Evolutionary conservation across 30 jellyfish, hydroid and myxozoan species (phyloP), one percentile per base, ranked within the genome.

Genomic region (Pelagia noctiluca): DNA sequence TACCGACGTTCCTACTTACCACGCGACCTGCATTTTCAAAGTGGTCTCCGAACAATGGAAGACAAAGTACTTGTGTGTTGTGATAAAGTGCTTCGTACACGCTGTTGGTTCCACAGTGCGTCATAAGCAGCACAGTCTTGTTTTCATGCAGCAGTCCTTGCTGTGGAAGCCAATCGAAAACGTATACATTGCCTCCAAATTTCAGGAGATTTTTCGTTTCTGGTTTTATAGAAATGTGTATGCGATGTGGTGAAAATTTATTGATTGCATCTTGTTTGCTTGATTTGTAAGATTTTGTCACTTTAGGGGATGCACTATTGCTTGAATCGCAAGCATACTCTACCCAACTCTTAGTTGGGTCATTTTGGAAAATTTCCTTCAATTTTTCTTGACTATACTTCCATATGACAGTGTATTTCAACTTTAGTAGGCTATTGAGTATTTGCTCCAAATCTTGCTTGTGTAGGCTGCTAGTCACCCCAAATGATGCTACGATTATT

Each of bases 21-120:
- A 86, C 81, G 16, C 86, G 80, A 4, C 90, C 96, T 0, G 96
- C 96, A 48, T 50, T 65, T 65, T 77, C 89, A 62, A 78, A 87
- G 63, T 87, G 96, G 53, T 87, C 96, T 1, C 96, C 96, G 38
- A 77, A 87, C 62, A 87, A 54, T 16, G 96, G 96, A 37, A 87
- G 52, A 68, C 96, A 87, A 1, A 87, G 29, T 34, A 77, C 84
- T 7, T 53, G 83, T 0, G 87, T 85, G 42, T 53, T 42, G 57
- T 87, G 89, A 71, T 87, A 87, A 5, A 87, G 71, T 7, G 96
- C 85, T 78, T 87, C 96, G 84, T 87, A 87, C 32, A 87, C 42
- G 47, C 96, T 74, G 84, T 87, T 87, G 46, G 61, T 63, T 32
- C 96, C 96, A 36, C 96, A 87, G 48, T 87, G 96, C 23, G 96